Evolutionary conservation across 2,113 vertebrate species (phyloP).

Genomic region (Laticauda laticaudata): DNA sequence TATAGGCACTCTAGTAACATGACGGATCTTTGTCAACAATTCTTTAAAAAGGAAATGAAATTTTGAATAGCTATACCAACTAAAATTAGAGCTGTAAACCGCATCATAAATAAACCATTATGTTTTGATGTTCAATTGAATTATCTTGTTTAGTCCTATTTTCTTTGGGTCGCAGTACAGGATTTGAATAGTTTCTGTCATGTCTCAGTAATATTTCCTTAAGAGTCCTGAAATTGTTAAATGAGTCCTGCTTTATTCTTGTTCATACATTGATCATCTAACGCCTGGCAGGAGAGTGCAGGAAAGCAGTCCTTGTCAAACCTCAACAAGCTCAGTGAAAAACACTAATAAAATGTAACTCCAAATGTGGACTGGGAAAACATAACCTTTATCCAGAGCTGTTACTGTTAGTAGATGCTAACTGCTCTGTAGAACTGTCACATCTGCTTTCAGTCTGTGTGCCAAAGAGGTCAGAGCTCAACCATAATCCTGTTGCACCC

Average conservation of each 20-base stretch:
- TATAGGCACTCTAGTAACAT: accelerated
- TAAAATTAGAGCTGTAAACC: accelerated
- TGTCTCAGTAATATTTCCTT: slow-evolving; percentile 12
- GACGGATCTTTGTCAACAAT: neutral
- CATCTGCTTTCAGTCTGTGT: slow-evolving; percentile 62
- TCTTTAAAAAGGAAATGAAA: neutral
- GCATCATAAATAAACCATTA: neutral
- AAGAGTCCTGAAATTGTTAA: neutral
- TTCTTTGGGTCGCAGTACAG: neutral
- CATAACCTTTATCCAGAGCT: slow-evolving; percentile 51
- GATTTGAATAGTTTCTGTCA: neutral
- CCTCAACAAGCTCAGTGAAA: neutral
- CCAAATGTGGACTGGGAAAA: slow-evolving; percentile 37
- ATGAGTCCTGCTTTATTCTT: neutral
- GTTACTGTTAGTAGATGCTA: slow-evolving; percentile 48
- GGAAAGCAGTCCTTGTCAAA: slow-evolving; percentile 3
- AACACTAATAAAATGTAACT: slow-evolving; percentile 23
- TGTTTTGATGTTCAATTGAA: accelerated
- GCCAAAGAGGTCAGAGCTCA: slow-evolving; percentile 73
- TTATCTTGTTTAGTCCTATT: accelerated
- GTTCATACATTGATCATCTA: neutral
- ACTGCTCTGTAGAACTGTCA: slow-evolving; percentile 61
- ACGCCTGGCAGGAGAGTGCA: neutral
- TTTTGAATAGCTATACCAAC: neutral
- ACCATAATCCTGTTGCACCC: slow-evolving; percentile 80